A percentile compares a stretch with the other conserved stretches of the same genome.
Conservation (phyloP, 2,888 invertebrate genomes). For the Caenorhabditis macrosperma region DNA sequence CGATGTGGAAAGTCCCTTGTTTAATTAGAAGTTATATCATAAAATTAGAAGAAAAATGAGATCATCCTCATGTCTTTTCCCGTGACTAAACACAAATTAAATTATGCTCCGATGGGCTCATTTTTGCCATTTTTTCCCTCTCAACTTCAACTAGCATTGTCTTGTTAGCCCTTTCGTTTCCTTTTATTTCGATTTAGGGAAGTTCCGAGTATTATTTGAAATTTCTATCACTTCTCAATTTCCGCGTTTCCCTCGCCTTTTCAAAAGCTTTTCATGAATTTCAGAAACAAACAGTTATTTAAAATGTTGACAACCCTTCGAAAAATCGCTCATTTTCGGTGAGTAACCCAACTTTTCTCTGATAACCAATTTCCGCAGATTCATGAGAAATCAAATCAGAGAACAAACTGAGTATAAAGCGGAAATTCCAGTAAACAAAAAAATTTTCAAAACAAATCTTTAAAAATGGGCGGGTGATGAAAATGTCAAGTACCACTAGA, state of each 20-base stretch:
- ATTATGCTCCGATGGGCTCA: slow-evolving; percentile 34
- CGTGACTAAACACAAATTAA: slow-evolving; percentile 12
- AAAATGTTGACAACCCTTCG: slow-evolving; percentile 38
- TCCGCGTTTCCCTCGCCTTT: background rate
- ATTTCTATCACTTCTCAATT: slow-evolving; percentile 27
- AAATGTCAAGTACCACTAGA: slow-evolving; percentile 40
- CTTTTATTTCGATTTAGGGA: background rate
- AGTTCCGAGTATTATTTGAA: too few relatives aligned
- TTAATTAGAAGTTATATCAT: too few relatives aligned
- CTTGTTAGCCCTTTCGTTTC: background rate
- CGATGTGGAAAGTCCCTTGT: too few relatives aligned
- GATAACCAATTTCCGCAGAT: background rate
- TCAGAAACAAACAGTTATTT: background rate
- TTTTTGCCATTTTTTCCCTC: background rate
- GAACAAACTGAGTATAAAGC: slow-evolving; percentile 8
- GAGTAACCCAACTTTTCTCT: background rate
- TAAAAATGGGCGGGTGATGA: slow-evolving; percentile 1
- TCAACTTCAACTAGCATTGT: background rate
- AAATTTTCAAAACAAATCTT: slow-evolving; percentile 9
- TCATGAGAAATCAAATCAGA: background rate
- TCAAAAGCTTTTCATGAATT: background rate
- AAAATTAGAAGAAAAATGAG: slow-evolving; percentile 10
- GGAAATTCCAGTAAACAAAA: slow-evolving; percentile 2
- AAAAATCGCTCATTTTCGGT: slow-evolving; percentile 41
- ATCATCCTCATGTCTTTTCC: slow-evolving; percentile 8